Percentiles rank a stretch among this genome's conserved stretches.
Conservation (phyloP, 2,113 vertebrate genomes). For the Sciurus niger region DNA sequence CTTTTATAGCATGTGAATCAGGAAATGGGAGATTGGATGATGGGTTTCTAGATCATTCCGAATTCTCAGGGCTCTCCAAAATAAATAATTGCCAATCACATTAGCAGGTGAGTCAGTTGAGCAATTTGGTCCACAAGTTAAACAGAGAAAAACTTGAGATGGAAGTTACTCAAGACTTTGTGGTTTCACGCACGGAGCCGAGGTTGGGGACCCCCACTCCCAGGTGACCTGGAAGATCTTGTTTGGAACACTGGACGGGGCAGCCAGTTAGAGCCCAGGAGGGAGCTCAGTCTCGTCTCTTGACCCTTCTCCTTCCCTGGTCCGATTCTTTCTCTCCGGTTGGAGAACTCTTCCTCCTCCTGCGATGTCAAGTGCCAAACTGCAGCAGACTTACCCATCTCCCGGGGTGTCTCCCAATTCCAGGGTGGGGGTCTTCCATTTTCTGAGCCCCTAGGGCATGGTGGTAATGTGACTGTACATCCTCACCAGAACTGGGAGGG, state of each 20-base stretch:
- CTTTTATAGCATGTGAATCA: constrained; percentile 75
- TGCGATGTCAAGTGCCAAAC: not conserved
- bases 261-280: not conserved
- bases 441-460: not conserved
- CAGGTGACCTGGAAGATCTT: not conserved
- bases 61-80: constrained; percentile 76
- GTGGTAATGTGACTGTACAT: not conserved
- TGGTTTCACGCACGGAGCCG: not conserved
- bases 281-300: not conserved
- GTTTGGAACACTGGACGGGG: not conserved
- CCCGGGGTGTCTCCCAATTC: not conserved
- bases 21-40: constrained; percentile 55
- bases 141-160: constrained; percentile 79
- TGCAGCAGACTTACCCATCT: not conserved
- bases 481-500: not conserved
- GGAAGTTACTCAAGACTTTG: constrained; percentile 76
- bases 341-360: not conserved
- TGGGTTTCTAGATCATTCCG: constrained; percentile 64
- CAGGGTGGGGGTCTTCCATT: not conserved
- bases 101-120: constrained; percentile 63
- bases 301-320: not conserved
- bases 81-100: constrained; percentile 78
- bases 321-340: not conserved
- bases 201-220: not conserved
- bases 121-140: constrained; percentile 62